Percentiles rank a stretch among this genome's conserved stretches.
These are phyloP conservation scores for Hesperia comma DNA, from an alignment of 2,888 invertebrate genomes.

Conservation along the genomic window DNA sequence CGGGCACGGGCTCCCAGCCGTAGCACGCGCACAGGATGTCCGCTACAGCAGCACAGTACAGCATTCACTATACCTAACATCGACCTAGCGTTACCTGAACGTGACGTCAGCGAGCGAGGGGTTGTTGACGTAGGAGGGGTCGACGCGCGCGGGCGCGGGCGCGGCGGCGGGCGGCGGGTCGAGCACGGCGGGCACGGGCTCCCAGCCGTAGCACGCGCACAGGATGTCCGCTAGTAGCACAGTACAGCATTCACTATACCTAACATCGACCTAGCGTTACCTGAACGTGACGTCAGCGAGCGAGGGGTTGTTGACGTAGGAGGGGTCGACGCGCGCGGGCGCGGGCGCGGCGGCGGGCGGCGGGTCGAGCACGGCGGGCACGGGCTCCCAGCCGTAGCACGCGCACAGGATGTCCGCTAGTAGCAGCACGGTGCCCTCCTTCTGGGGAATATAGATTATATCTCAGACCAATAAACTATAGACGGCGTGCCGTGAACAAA, in stretches of 20 bases:
- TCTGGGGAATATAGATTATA: constrained; percentile 80
- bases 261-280: constrained; percentile 51
- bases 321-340: constrained; percentile 93
- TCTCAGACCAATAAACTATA: no score
- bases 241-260: no score
- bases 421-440: constrained; percentile 93
- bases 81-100: constrained; percentile 85
- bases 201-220: constrained; percentile 95
- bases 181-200: constrained; percentile 87
- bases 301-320: constrained; percentile 97
- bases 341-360: constrained; percentile 86
- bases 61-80: no score
- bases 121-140: constrained; percentile 97
- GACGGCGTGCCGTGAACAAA: no score
- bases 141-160: constrained; percentile 90
- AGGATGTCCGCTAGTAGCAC: constrained; percentile 94
- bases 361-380: constrained; percentile 83
- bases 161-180: constrained; percentile 85
- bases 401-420: constrained; percentile 95
- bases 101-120: constrained; percentile 96
- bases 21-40: constrained; percentile 96
- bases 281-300: constrained; percentile 95
- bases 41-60: constrained; percentile 92
- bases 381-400: constrained; percentile 94
- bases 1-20: constrained; percentile 93